Evolutionary conservation across 2,113 vertebrate species (phyloP).

Genomic region (Platycercus adscitus): DNA sequence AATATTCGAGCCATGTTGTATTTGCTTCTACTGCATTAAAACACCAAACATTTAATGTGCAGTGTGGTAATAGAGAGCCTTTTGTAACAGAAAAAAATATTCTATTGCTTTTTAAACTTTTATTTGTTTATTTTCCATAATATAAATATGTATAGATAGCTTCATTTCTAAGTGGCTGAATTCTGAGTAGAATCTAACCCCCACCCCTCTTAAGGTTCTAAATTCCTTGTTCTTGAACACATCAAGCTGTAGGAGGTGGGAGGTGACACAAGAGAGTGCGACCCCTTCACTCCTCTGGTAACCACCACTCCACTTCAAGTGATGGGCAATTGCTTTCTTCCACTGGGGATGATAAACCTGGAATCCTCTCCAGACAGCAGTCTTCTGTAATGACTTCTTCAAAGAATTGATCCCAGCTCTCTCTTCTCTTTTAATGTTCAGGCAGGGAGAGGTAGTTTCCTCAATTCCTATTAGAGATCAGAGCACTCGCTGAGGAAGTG

Average conservation of each 20-base stretch:
- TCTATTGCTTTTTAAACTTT: neutral
- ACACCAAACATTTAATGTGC: neutral
- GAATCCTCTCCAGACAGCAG: neutral
- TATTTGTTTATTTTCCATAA: neutral
- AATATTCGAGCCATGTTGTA: neutral
- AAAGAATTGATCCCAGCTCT: neutral
- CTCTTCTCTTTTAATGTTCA: neutral
- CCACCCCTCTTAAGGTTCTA: neutral
- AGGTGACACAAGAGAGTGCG: neutral
- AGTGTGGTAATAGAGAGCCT: neutral
- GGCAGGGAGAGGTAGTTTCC: neutral
- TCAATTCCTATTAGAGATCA: constrained; percentile 15
- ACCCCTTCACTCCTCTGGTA: neutral
- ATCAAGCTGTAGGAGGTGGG: neutral
- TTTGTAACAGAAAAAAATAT: neutral
- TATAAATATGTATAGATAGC: neutral
- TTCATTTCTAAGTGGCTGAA: neutral
- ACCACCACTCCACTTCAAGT: neutral
- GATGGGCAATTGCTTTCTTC: neutral
- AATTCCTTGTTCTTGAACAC: neutral
- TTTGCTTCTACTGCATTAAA: neutral
- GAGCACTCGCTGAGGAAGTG: neutral
- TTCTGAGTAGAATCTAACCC: neutral
- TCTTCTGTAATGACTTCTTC: constrained; percentile 4
- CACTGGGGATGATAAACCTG: neutral